Evolutionary conservation across 2,113 vertebrate species (phyloP), one percentile per base, ranked within the genome.

Genomic region (Tachycineta bicolor): DNA sequence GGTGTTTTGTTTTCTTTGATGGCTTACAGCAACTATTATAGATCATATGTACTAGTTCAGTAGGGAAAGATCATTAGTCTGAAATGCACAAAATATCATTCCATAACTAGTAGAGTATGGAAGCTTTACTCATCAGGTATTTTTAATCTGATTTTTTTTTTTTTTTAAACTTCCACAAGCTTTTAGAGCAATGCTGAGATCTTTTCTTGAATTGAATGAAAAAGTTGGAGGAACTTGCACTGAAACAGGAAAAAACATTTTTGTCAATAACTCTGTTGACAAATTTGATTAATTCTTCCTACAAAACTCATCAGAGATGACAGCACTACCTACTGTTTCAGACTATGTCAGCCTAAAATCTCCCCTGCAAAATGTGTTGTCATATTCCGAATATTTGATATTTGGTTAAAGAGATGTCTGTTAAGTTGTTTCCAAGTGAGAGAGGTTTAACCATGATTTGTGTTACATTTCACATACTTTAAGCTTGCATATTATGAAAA

Each of bases 401-500:
- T 65, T 73, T 79, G 28, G 25, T 79, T 83, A 23, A 80, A 85
- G 79, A 55, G 7, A 44, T 46, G 9, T 62, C n/a, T 87, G 26
- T 49, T 80, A 89, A 81, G 16, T 44, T n/a, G 20, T 65, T 90
- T 88, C 21, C 18, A 58, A 67, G 65, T 59, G 14, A 74, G 39
- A 33, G 55, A 83, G 10, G 1, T 77, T 80, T 62, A 92, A 53
- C 31, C 29, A 23, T 47, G 6, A 24, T 62, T 69, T 93, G 2
- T 70, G 16, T 49, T 80, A 50, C 5, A 3, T 69, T 71, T 92
- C 79, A 43, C 4, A 9, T 14, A 39, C 7, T 73, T 88, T 46
- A 17, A 53, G 16, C 26, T 31, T 69, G 52, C 0, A 0, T 39
- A 25, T 31, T 80, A 25, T 7, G 44, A 65, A 69, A n/a, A 0